Conservation (phyloP, 2,888 invertebrate genomes). For the Busseola fusca region DNA sequence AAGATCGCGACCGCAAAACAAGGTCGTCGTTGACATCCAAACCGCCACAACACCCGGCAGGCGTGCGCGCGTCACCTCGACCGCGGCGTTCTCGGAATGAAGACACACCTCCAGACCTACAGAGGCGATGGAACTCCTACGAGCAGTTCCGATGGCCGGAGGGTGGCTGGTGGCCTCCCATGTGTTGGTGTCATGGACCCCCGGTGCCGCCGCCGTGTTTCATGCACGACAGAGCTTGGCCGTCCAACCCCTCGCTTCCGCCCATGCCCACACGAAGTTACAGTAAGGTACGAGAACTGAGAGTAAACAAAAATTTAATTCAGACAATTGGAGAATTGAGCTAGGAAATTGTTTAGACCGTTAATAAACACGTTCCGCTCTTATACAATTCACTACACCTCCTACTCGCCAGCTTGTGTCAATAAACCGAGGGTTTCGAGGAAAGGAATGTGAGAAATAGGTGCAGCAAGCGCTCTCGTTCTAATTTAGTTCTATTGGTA, state of each 20-base stretch:
- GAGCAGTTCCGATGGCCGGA: slow-evolving; percentile 90
- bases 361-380: slow-evolving; percentile 41
- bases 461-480: slow-evolving; percentile 24
- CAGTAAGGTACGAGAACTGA: slow-evolving; percentile 80
- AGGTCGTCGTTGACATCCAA: slow-evolving; percentile 89
- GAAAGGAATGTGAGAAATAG: slow-evolving; percentile 36
- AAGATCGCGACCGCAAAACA: slow-evolving; percentile 91
- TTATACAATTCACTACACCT: slow-evolving; percentile 42
- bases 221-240: slow-evolving; percentile 86
- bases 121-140: slow-evolving; percentile 87
- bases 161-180: slow-evolving; percentile 84
- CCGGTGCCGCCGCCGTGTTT: slow-evolving; percentile 84
- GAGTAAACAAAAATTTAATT: slow-evolving; percentile 46
- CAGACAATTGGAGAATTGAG: slow-evolving; percentile 47
- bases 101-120: slow-evolving; percentile 82
- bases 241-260: slow-evolving; percentile 85
- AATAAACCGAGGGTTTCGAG: slow-evolving; percentile 38
- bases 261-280: slow-evolving; percentile 76
- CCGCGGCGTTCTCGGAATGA: slow-evolving; percentile 80
- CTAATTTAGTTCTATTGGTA: slow-evolving; percentile 28
- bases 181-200: slow-evolving; percentile 86
- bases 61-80: slow-evolving; percentile 81
- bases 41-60: slow-evolving; percentile 84
- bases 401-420: slow-evolving; percentile 54
- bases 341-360: slow-evolving; percentile 46